Evolutionary conservation across 2,888 invertebrate species (phyloP), one percentile per base, ranked within the genome.

Genomic region (Drosophila anceps): DNA sequence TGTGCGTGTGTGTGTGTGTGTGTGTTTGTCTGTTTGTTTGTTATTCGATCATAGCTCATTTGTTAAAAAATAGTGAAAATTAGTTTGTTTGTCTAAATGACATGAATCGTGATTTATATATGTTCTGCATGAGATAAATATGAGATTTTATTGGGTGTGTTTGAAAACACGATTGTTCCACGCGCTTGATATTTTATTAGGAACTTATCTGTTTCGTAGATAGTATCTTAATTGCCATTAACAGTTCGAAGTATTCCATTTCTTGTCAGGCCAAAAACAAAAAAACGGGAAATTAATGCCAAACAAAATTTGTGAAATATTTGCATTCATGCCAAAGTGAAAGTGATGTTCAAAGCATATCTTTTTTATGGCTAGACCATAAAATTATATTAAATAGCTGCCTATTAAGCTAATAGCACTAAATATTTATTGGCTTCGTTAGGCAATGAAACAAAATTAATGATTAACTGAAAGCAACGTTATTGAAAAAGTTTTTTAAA

Each of bases 61-160:
- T 83, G 82, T 88, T 82, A 71, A 84, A 79, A 82, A 82, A 83
- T 82, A 84, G 82, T 87, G 85, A 84, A 87, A 83, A 83, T 83
- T 80, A 81, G 78, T 80, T 84, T 76, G 76, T 87, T 79, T 78
- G 81, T 69, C 75, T 55, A 53, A 54, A 29, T 54, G 84, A 87
- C 82, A 84, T 46, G 69, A 46, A 68, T 71, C 62, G 67, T 84
- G 88, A 82, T 87, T 84, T 87, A 84, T 83, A 53, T 66, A 60
- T 55, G 64, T 68, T 67, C 69, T 61, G 61, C 50, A 18, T 31
- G 50, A 73, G 54, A 57, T 81, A 79, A 79, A 63, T 65, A 59
- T 68, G 4, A 44, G 54, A 46, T 65, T 79, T 59, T 64, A 54
- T 60, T 63, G 70, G 55, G 57, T 57, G 60, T 68, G 43, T 41